A percentile compares a stretch with the other conserved stretches of the same genome.
These are phyloP conservation scores for Lepidurus couesii DNA, from an alignment of 1,140 invertebrate genomes.

Conservation along the genomic window DNA sequence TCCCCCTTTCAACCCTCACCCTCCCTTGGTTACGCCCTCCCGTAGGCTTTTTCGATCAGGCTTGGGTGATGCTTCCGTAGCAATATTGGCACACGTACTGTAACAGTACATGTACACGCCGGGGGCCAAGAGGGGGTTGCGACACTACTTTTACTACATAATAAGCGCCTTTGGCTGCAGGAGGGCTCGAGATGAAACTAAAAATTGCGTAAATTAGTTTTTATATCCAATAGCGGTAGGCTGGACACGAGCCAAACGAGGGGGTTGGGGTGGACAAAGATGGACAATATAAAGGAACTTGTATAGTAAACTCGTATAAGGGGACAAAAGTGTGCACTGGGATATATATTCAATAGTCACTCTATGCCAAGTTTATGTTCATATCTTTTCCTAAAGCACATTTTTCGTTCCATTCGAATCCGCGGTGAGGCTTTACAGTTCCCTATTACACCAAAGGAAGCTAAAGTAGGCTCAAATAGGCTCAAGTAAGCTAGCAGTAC, in stretches of 20 bases:
- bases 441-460: no score
- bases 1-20: not conserved
- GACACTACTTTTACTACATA: not conserved
- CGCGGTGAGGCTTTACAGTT: no score
- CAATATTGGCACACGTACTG: not conserved
- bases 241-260: not conserved
- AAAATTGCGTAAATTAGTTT: conserved; percentile 16
- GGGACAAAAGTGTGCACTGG: not conserved
- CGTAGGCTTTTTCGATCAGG: not conserved
- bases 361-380: no score
- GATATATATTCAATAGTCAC: no score
- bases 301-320: not conserved
- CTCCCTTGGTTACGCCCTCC: not conserved
- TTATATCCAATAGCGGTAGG: not conserved
- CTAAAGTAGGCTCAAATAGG: no score
- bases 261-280: not conserved
- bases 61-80: not conserved
- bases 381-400: no score
- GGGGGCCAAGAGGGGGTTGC: no score
- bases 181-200: not conserved
- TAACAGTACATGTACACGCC: not conserved
- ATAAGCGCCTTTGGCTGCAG: not conserved
- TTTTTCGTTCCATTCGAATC: no score
- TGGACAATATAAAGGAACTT: not conserved
- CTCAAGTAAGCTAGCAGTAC: no score